phyloP scores from a whole-genome alignment of 2,888 invertebrate genomes.

The Lasioglossum oenotherae region DNA sequence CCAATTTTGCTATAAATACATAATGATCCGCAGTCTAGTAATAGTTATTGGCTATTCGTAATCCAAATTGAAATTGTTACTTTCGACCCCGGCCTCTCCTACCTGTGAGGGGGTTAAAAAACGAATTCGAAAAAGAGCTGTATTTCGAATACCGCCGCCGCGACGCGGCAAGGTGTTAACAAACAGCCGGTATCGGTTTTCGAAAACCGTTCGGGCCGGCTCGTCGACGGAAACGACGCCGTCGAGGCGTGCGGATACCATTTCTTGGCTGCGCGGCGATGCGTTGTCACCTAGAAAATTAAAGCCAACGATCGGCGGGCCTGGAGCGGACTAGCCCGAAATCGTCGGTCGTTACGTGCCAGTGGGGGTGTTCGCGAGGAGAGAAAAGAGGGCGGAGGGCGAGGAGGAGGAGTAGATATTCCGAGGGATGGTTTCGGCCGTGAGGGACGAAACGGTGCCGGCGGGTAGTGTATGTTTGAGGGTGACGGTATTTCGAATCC shows the following conservation, averaged over 20 bases:
- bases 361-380: constrained; percentile 57
- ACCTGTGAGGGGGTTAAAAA: not conserved
- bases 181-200: not conserved
- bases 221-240: not conserved
- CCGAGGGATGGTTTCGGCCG: constrained; percentile 14
- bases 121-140: not conserved
- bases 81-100: too few species aligned
- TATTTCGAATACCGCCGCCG: not conserved
- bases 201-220: not conserved
- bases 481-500: constrained; percentile 69
- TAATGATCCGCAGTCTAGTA: too few species aligned
- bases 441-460: constrained; percentile 50
- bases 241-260: constrained; percentile 25
- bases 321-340: constrained; percentile 57
- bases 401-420: constrained; percentile 21
- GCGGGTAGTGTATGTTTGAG: constrained; percentile 54
- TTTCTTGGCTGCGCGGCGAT: constrained; percentile 42
- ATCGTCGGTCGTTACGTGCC: constrained; percentile 64
- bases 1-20: too few species aligned
- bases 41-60: too few species aligned
- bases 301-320: constrained; percentile 53
- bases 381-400: constrained; percentile 45
- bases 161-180: not conserved
- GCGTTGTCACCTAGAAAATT: constrained; percentile 70
- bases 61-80: too few species aligned